These are phyloP conservation scores for Centrocercus urophasianus DNA, from an alignment of 2,113 vertebrate species.

Conservation along the genomic window DNA sequence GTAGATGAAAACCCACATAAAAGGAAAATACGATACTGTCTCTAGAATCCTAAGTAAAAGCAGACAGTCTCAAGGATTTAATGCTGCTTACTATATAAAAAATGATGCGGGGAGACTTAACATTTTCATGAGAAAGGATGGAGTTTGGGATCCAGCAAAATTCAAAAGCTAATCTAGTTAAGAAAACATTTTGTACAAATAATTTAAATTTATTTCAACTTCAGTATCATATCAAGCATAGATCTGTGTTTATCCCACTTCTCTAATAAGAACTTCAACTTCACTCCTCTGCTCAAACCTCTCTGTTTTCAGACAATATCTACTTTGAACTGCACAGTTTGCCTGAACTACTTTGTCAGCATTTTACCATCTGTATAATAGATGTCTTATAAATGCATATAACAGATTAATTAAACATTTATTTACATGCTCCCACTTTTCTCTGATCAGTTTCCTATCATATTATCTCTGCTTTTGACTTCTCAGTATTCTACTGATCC, in stretches of 20 bases:
- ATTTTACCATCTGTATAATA: not conserved
- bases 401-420: not conserved
- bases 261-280: not conserved
- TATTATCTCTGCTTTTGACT: not conserved
- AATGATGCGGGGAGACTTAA: not conserved
- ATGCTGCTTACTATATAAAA: not conserved
- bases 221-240: not conserved
- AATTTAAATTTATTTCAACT: not conserved
- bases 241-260: not conserved
- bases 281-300: not conserved
- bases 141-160: not conserved
- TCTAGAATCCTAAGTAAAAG: conserved; percentile 16
- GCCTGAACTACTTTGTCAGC: not conserved
- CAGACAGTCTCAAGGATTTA: not conserved
- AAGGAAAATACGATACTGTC: not conserved
- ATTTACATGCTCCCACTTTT: not conserved
- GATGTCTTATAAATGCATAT: not conserved
- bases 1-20: conserved; percentile 26
- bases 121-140: not conserved
- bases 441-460: not conserved
- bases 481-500: not conserved
- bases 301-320: not conserved
- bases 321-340: not conserved
- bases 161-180: not conserved
- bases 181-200: not conserved